Conservation (phyloP, 1,140 invertebrate genomes). For the Cyphomyrmex costatus region DNA sequence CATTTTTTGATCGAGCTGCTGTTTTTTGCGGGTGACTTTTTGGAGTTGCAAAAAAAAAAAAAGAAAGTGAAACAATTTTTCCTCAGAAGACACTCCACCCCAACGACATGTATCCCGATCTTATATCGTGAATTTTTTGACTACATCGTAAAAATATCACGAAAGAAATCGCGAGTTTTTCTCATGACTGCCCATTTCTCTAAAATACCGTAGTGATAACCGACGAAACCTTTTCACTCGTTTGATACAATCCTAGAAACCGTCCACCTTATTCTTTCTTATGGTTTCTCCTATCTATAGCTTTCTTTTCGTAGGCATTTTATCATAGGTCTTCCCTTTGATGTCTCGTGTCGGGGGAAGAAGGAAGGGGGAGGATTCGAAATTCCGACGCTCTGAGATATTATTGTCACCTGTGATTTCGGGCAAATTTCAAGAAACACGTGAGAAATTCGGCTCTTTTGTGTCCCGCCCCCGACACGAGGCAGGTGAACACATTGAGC, state of each 20-base stretch:
- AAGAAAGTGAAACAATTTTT: slow-evolving; percentile 72
- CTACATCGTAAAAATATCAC: slow-evolving; percentile 29
- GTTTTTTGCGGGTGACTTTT: slow-evolving; percentile 82
- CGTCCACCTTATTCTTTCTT: slow-evolving; percentile 71
- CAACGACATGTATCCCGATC: slow-evolving; percentile 67
- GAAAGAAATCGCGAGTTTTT: slow-evolving; percentile 53
- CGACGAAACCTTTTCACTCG: slow-evolving; percentile 52
- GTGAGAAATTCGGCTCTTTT: slow-evolving; percentile 38
- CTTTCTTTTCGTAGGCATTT: slow-evolving; percentile 81
- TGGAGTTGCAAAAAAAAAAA: slow-evolving; percentile 66
- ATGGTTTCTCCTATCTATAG: slow-evolving; percentile 74
- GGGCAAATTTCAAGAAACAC: background rate
- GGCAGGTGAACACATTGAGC: slow-evolving; percentile 84
- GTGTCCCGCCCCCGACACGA: slow-evolving; percentile 77
- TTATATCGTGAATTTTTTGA: slow-evolving; percentile 70
- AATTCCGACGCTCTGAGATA: background rate
- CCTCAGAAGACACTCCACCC: slow-evolving; percentile 72
- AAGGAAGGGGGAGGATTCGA: background rate
- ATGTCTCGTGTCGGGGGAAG: slow-evolving; percentile 79
- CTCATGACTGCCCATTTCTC: slow-evolving; percentile 25
- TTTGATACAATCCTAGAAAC: slow-evolving; percentile 64
- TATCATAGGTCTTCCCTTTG: slow-evolving; percentile 82
- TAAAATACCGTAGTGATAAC: slow-evolving; percentile 50
- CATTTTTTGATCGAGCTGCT: slow-evolving; percentile 75
- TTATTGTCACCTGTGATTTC: background rate